Evolutionary conservation across 2,888 invertebrate genomes (phyloP).

Genomic region (Drosophila subquinaria): DNA sequence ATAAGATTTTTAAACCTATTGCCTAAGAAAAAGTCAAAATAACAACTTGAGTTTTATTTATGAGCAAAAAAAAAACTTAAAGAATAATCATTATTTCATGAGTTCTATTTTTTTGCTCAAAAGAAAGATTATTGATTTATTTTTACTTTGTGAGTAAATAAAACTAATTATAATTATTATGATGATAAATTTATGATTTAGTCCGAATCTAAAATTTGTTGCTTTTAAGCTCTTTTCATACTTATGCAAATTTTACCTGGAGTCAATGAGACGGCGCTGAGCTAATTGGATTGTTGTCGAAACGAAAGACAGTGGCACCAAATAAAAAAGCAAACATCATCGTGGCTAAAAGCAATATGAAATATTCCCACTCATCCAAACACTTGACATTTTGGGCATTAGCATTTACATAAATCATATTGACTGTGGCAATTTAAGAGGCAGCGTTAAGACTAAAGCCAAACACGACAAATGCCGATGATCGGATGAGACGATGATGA

Average conservation of each 20-base stretch:
- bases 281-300: constrained; percentile 30
- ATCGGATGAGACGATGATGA: constrained; percentile 15
- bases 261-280: neutral
- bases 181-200: no score
- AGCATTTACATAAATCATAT: constrained; percentile 78
- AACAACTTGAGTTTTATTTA: no score
- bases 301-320: constrained; percentile 6
- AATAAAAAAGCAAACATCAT: constrained; percentile 23
- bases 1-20: no score
- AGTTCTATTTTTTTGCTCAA: no score
- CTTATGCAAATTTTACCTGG: neutral
- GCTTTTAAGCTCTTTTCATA: neutral
- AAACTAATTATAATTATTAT: no score
- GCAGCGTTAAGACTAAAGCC: constrained; percentile 34
- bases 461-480: constrained; percentile 47
- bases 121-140: no score
- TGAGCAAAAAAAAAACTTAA: no score
- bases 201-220: no score
- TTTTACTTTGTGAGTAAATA: no score
- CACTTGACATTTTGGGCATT: constrained; percentile 76
- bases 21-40: no score
- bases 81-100: no score
- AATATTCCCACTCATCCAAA: constrained; percentile 50
- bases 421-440: constrained; percentile 55
- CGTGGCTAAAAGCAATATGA: constrained; percentile 43